Conservation (phyloP, 1,140 invertebrate species). For the Eulimnadia texana region DNA sequence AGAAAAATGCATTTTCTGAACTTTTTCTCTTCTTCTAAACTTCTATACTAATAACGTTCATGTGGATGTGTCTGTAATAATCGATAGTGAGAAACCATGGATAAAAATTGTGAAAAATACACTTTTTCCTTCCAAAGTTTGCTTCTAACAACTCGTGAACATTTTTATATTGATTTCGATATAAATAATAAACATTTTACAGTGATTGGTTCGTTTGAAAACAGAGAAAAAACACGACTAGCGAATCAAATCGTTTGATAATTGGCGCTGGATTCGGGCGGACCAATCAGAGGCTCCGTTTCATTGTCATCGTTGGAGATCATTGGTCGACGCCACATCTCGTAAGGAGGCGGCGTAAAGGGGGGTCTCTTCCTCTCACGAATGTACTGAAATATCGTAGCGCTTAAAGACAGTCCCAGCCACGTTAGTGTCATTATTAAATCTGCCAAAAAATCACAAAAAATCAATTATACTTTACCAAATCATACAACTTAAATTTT, state of each 20-base stretch:
- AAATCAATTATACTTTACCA: not conserved
- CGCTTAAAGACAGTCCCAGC: slow-evolving; percentile 33
- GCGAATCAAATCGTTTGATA: not conserved
- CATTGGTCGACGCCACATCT: slow-evolving; percentile 9
- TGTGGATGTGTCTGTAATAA: too few species aligned
- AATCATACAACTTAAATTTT: slow-evolving; percentile 15
- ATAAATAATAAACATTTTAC: too few species aligned
- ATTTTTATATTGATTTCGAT: too few species aligned
- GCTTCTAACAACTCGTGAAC: too few species aligned
- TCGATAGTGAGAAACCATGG: too few species aligned
- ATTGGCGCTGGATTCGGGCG: not conserved
- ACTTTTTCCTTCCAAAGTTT: too few species aligned
- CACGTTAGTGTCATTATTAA: slow-evolving; percentile 37
- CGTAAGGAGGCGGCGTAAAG: slow-evolving; percentile 35
- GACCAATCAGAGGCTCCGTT: not conserved
- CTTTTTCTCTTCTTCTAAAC: too few species aligned
- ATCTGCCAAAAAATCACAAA: slow-evolving; percentile 34
- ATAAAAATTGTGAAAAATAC: too few species aligned
- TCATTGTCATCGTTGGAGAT: not conserved
- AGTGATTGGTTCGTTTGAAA: too few species aligned
- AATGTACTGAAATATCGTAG: slow-evolving; percentile 35
- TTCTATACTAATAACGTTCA: too few species aligned
- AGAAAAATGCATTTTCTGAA: too few species aligned
- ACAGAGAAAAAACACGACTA: not conserved
- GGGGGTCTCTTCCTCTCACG: slow-evolving; percentile 36